Base-by-base conservation (phyloP, 1,140 invertebrate species). In the Zaprionus davidi region DNA sequence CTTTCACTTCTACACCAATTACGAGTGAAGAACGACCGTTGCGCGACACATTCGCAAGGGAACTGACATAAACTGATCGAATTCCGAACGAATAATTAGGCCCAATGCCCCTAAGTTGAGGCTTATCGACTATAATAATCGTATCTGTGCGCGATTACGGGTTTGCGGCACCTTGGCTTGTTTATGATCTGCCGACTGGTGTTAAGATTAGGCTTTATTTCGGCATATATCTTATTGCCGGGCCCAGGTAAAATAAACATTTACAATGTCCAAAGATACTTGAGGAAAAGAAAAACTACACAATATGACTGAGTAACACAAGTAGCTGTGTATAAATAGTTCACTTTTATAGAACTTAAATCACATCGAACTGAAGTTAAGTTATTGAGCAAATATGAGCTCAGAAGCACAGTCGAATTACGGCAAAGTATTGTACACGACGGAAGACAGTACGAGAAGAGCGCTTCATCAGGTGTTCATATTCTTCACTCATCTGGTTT, bases 61-160 rank as follows among this genome's bases (percentile, higher is more conserved):
- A 74, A 74, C 66, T 74, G 26, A 22, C 9, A 26, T 3, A 17
- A 67, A 22, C 15, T 20, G 31, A 60, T 20, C 24, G 51, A 68
- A 60, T 56, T 38, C 20, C 17, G 11, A 24, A 17, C n/a, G 17
- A 73, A 57, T n/a, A 63, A 57, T 62, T 62, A 24, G 57, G 65
- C 49, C 60, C 17, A 68, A 36, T 36, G 26, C 26, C 38, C n/a
- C n/a, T 44, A 57, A 63, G 28, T 70, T 69, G n/a, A 1, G 38
- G 58, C 71, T 74, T 74, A 74, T 74, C 71, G 31, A 0, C 57
- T 9, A 73, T 56, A 74, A 74, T 66, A 66, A 66, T 44, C 51
- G 22, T 56, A 66, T 56, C 36, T 62, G n/a, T 34, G 12, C 3
- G 1, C 60, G 71, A 74, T 74, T 74, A 69, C 46, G 46, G 55